These are phyloP conservation scores for Bryconaethiops microstoma DNA, from an alignment of 2,797 vertebrate genomes.

Conservation along the genomic window DNA sequence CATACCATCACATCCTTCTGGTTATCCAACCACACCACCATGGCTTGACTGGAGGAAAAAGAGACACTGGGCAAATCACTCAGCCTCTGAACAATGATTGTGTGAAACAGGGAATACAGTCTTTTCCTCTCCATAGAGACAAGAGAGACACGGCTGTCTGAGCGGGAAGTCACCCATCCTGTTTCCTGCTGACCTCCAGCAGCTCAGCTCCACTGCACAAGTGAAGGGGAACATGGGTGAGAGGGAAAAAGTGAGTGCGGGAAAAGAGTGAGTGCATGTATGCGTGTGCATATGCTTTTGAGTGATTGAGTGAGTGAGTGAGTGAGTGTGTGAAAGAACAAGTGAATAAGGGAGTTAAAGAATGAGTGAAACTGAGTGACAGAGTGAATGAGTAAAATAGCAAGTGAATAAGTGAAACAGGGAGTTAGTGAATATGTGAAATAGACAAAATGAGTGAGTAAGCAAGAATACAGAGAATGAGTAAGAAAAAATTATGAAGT, in stretches of 20 bases:
- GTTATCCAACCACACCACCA: neutral
- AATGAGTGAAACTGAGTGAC: neutral
- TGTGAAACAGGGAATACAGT: neutral
- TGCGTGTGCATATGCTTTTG: neutral
- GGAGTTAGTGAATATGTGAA: neutral
- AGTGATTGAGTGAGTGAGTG: neutral
- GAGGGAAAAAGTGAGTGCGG: neutral
- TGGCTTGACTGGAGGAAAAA: neutral
- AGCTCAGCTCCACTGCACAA: slow-evolving; percentile 12
- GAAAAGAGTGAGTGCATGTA: neutral
- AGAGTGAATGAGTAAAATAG: neutral
- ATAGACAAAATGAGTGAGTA: neutral
- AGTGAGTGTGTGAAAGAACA: neutral
- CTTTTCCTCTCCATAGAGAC: slow-evolving; percentile 13
- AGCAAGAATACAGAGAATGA: neutral
- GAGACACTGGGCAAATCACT: neutral
- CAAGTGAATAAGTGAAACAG: neutral
- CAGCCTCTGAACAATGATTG: neutral
- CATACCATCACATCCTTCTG: neutral
- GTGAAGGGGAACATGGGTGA: neutral
- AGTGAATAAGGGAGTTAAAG: neutral
- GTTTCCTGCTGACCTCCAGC: slow-evolving; percentile 36
- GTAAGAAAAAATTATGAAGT: neutral
- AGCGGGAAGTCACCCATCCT: slow-evolving; percentile 26
- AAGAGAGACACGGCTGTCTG: slow-evolving; percentile 11